phyloP scores from a whole-genome alignment of 2,797 vertebrate genomes.

The Melanotaenia parkinsoni region DNA sequence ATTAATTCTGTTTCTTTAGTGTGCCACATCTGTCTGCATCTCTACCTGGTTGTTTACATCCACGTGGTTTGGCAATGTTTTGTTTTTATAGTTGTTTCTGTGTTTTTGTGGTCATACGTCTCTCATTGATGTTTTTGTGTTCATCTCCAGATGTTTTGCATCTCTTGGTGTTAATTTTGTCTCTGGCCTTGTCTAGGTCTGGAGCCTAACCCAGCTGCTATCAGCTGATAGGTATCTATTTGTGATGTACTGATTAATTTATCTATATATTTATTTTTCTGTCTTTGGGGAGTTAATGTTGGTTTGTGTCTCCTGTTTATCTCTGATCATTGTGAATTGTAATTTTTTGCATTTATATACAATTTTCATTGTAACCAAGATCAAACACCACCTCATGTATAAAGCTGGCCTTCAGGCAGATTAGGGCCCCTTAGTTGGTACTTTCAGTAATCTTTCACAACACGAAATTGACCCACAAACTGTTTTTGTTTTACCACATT shows the following conservation, averaged over 20 bases:
- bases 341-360: not conserved
- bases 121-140: not conserved
- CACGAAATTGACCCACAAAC: not conserved
- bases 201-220: no score
- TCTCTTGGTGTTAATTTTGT: not conserved
- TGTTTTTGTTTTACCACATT: not conserved
- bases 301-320: not conserved
- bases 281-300: no score
- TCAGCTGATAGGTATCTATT: no score
- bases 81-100: not conserved
- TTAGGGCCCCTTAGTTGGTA: not conserved
- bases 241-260: no score
- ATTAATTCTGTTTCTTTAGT: not conserved
- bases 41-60: not conserved
- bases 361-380: not conserved
- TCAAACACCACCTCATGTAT: not conserved
- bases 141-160: not conserved
- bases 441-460: not conserved
- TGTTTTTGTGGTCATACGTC: not conserved
- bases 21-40: not conserved
- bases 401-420: not conserved
- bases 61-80: not conserved
- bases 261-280: no score
- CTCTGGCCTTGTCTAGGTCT: not conserved
- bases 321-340: not conserved